phyloP scores from a whole-genome alignment of 2,797 vertebrate species.

The Trachurus trachurus region DNA sequence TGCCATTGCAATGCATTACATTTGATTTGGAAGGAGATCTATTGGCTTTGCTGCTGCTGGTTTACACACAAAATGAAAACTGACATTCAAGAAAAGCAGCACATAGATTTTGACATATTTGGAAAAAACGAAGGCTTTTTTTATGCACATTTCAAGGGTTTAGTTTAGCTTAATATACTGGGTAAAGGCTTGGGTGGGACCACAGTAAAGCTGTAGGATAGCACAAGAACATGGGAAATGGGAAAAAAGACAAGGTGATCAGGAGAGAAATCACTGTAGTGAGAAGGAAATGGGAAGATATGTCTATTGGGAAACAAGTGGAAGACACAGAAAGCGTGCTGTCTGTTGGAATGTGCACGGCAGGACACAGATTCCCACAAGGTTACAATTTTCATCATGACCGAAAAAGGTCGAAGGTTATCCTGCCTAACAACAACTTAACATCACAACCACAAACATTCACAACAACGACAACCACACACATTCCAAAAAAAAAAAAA shows the following conservation, averaged over 20 bases:
- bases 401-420: slow-evolving; percentile 46
- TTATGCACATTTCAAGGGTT: slow-evolving; percentile 87
- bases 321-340: slow-evolving; percentile 69
- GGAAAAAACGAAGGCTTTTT: slow-evolving; percentile 63
- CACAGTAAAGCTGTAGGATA: slow-evolving; percentile 76
- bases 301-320: slow-evolving; percentile 44
- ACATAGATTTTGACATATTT: slow-evolving; percentile 63
- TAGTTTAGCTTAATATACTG: slow-evolving; percentile 89
- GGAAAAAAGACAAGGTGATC: slow-evolving; percentile 29
- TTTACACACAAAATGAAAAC: slow-evolving; percentile 72
- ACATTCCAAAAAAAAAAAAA: slow-evolving; percentile 33
- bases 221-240: slow-evolving; percentile 43
- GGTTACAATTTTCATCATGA: slow-evolving; percentile 39
- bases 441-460: slow-evolving; percentile 62
- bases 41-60: slow-evolving; percentile 81
- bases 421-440: slow-evolving; percentile 75
- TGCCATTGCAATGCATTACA: slow-evolving; percentile 82
- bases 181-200: slow-evolving; percentile 80
- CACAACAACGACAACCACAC: slow-evolving; percentile 54
- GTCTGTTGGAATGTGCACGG: slow-evolving; percentile 85
- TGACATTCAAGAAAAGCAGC: slow-evolving; percentile 78
- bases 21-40: slow-evolving; percentile 79
- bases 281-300: slow-evolving; percentile 41
- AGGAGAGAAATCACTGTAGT: slow-evolving; percentile 43
- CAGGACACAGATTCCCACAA: slow-evolving; percentile 68